These are phyloP conservation scores for Ariopsis seemanni DNA, from an alignment of 2,113 vertebrate species.

Conservation along the genomic window DNA sequence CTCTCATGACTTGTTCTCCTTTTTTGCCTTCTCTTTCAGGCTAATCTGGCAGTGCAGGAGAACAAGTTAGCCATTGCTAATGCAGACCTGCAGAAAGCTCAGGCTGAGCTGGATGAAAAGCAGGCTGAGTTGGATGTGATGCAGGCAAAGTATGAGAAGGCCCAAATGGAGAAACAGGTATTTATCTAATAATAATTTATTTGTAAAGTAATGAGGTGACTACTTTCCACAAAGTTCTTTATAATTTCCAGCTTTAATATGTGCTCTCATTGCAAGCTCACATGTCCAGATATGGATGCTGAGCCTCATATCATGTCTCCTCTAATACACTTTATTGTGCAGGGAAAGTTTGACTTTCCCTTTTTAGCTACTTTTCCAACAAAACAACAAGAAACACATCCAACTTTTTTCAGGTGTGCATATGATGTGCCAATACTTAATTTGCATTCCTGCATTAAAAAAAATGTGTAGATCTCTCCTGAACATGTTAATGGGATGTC, in stretches of 20 bases:
- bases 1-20: background rate
- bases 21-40: slow-evolving; percentile 63
- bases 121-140: slow-evolving; percentile 82
- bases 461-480: slow-evolving; percentile 20
- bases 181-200: background rate
- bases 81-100: slow-evolving; percentile 80
- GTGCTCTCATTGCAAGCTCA: background rate
- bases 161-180: slow-evolving; percentile 84
- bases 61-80: slow-evolving; percentile 77
- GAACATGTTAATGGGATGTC: slow-evolving; percentile 12
- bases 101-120: slow-evolving; percentile 81
- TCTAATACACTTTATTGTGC: background rate
- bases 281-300: background rate
- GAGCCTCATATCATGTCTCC: too few species aligned
- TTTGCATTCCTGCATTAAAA: slow-evolving; percentile 31
- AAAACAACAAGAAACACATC: background rate
- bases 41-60: slow-evolving; percentile 83
- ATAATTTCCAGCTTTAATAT: background rate
- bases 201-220: background rate
- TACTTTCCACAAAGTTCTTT: background rate
- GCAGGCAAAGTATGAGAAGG: slow-evolving; percentile 80
- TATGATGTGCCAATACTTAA: background rate
- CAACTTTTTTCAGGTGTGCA: background rate
- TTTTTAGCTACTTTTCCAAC: background rate
- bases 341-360: background rate